Base-by-base conservation (phyloP, 2,888 invertebrate species). In the Cyclophora punctaria region DNA sequence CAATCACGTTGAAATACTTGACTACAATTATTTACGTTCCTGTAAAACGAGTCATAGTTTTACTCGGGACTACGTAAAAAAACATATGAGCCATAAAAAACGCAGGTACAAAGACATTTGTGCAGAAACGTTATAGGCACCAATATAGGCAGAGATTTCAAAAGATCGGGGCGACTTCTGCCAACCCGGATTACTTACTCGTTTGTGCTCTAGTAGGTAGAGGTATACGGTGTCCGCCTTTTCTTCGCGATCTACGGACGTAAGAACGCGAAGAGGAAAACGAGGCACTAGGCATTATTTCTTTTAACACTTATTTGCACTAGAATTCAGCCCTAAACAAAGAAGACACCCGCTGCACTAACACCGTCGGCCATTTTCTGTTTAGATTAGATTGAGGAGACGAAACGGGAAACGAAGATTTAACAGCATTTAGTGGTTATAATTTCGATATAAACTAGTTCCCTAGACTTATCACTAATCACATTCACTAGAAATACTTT, bases 281-380 rank as follows among this genome's bases (percentile, higher is more conserved):
- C 86, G 96, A 96, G 90, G 96, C 96, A 92, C 96, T 96, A 92
- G 96, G 96, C 96, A 96, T 95, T 90, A 92, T 94, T 89, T 87
- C 86, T 88, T 80, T 78, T 78, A 75, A 66, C 80, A 82, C 84
- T 88, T 86, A 88, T 80, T 82, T 84, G 84, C 87, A 84, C 83
- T 81, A 81, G 63, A 89, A 88, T 85, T 82, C 83, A 84, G 86
- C 84, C 78, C 92, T 93, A 93, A 93, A 94, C 93, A 94, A 94
- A 94, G 93, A 92, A 93, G 91, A 92, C 92, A 92, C 91, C 91
- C 91, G 91, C 44, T 44, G 44, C 92, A 92, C 92, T 91, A 91
- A 90, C 90, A 91, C 90, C 90, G 92, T 91, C 93, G 92, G 94
- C 94, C 94, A 94, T 94, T 93, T 94, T 94, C 92, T 92, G 90